These are phyloP conservation scores for Hypomesus transpacificus DNA, from an alignment of 2,113 vertebrate genomes.

Conservation along the genomic window DNA sequence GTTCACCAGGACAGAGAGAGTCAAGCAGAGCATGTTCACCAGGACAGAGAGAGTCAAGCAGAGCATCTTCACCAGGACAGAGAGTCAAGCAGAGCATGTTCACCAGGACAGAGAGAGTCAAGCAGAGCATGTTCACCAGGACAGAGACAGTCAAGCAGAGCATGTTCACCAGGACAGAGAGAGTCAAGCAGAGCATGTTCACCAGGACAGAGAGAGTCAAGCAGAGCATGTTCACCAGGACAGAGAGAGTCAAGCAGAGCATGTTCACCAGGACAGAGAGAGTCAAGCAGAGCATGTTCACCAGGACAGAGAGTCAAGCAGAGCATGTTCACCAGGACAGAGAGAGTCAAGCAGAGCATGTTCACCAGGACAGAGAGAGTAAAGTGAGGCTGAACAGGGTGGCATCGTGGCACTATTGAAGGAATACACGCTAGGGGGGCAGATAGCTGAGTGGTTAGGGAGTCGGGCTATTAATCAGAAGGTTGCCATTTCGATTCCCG, in stretches of 20 bases:
- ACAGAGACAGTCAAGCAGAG: background rate
- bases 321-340: constrained; percentile 10
- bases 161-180: constrained; percentile 6
- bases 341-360: background rate
- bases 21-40: constrained; percentile 4
- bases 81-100: constrained; percentile 6
- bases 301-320: too few relatives aligned
- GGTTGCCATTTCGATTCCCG: too few relatives aligned
- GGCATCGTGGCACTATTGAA: too few relatives aligned
- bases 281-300: too few relatives aligned
- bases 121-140: constrained; percentile 11
- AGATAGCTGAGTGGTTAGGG: too few relatives aligned
- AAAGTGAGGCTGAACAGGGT: background rate
- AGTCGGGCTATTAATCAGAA: too few relatives aligned
- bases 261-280: constrained; percentile 7
- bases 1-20: constrained; percentile 1
- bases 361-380: constrained; percentile 1
- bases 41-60: background rate
- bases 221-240: constrained; percentile 12
- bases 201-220: background rate
- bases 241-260: background rate
- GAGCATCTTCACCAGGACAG: too few relatives aligned
- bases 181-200: constrained; percentile 3
- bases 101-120: background rate
- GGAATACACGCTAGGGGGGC: too few relatives aligned